Conservation (phyloP, 2,113 vertebrate species). For the Phainopepla nitens region DNA sequence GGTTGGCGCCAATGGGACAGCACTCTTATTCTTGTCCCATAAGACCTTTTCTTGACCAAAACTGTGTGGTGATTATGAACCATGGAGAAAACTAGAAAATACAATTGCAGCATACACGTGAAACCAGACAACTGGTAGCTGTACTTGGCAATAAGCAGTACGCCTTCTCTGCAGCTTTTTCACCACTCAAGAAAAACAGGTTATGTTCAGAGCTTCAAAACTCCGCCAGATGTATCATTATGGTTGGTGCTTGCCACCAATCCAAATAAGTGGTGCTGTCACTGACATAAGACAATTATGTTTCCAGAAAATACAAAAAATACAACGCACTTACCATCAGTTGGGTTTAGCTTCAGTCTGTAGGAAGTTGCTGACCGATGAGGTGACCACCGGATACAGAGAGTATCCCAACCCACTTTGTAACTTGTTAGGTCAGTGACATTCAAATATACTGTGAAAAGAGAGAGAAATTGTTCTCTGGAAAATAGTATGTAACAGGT, state of each 20-base stretch:
- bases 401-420: slow-evolving; percentile 83
- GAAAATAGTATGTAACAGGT: background rate
- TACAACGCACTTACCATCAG: slow-evolving; percentile 75
- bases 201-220: background rate
- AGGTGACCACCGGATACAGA: slow-evolving; percentile 89
- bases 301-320: background rate
- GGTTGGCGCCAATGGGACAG: background rate
- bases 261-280: background rate
- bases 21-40: background rate
- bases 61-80: background rate
- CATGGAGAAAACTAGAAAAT: background rate
- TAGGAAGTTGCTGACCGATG: slow-evolving; percentile 92
- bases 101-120: background rate
- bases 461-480: background rate
- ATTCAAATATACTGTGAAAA: slow-evolving; percentile 87
- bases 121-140: background rate
- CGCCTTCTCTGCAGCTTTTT: background rate
- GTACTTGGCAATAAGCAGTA: background rate
- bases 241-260: background rate
- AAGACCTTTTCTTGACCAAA: background rate
- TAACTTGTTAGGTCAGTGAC: slow-evolving; percentile 88
- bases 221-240: background rate
- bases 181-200: background rate
- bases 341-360: slow-evolving; percentile 87
- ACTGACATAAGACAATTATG: background rate